Conservation (phyloP, 1,140 invertebrate species). For the Drosophila jambulina region DNA sequence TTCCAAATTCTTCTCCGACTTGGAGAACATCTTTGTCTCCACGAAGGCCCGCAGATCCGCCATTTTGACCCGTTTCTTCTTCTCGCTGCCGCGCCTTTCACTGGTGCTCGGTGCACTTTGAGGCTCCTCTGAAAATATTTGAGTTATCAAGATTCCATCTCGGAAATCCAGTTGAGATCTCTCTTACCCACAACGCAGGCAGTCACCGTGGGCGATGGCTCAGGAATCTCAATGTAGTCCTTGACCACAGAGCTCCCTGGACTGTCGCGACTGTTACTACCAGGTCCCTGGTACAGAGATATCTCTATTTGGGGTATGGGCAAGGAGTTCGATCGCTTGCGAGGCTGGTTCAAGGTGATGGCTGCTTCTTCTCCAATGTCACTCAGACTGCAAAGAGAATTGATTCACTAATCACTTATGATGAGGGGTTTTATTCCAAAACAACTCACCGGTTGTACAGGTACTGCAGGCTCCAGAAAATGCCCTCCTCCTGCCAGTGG, state of each 20-base stretch:
- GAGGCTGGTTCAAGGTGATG: slow-evolving; percentile 89
- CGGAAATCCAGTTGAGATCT: too few relatives aligned
- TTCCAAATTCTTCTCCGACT: slow-evolving; percentile 95
- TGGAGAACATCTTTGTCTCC: slow-evolving; percentile 95
- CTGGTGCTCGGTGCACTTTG: slow-evolving; percentile 84
- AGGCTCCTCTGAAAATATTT: slow-evolving; percentile 85
- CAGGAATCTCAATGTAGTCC: slow-evolving; percentile 91
- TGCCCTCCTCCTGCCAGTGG: slow-evolving; percentile 99
- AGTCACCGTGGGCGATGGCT: slow-evolving; percentile 77
- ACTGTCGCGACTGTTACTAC: slow-evolving; percentile 88
- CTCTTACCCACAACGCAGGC: slow-evolving; percentile 67
- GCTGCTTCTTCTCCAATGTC: slow-evolving; percentile 93
- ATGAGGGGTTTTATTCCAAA: neutral
- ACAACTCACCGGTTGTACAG: slow-evolving; percentile 90
- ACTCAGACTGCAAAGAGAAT: slow-evolving; percentile 87
- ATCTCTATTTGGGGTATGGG: slow-evolving; percentile 97
- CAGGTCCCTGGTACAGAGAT: slow-evolving; percentile 92
- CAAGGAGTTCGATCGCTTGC: slow-evolving; percentile 95
- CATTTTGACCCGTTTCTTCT: slow-evolving; percentile 95
- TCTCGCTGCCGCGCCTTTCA: slow-evolving; percentile 91
- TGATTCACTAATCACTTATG: neutral
- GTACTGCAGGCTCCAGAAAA: slow-evolving; percentile 98
- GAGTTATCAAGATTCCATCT: too few relatives aligned
- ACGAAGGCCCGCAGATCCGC: slow-evolving; percentile 95
- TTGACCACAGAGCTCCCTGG: slow-evolving; percentile 86